Percentiles rank a stretch among this genome's conserved stretches.
Evolutionary conservation across 2,113 vertebrate species (phyloP).

Genomic region (Sinosuthora webbiana): DNA sequence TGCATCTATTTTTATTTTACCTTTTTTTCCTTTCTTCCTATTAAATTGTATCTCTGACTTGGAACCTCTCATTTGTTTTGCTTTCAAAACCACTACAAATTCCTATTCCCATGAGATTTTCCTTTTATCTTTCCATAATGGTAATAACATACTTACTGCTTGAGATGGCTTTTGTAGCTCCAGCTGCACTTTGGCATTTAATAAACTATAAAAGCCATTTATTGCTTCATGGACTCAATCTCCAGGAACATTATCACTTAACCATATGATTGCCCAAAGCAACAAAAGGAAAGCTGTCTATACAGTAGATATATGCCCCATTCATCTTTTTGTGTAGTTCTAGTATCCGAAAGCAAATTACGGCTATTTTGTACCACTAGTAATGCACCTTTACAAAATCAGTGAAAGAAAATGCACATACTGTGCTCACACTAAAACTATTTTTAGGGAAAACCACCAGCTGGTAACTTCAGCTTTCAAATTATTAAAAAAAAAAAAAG

Average conservation of each 20-base stretch:
- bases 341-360: conserved; percentile 30
- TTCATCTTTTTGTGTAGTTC: conserved; percentile 17
- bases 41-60: no score
- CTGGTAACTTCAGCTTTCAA: background rate
- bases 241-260: conserved; percentile 49
- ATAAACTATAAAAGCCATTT: conserved; percentile 39
- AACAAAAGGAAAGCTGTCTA: conserved; percentile 36
- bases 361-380: background rate
- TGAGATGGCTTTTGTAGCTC: conserved; percentile 49
- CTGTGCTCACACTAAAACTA: background rate
- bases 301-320: background rate
- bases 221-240: conserved; percentile 36
- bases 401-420: conserved; percentile 15
- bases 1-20: no score
- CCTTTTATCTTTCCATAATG: conserved; percentile 3
- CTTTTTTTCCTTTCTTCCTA: no score
- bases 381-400: conserved; percentile 33
- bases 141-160: conserved; percentile 27
- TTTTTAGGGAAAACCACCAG: conserved; percentile 30
- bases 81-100: no score
- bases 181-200: conserved; percentile 47
- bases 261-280: conserved; percentile 48
- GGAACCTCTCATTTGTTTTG: no score
- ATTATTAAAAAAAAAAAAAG: background rate
- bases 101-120: background rate